Percentiles rank a stretch among this genome's conserved stretches.
Evolutionary conservation across 2,113 vertebrate species (phyloP).

Genomic region (Chaetops frenatus): DNA sequence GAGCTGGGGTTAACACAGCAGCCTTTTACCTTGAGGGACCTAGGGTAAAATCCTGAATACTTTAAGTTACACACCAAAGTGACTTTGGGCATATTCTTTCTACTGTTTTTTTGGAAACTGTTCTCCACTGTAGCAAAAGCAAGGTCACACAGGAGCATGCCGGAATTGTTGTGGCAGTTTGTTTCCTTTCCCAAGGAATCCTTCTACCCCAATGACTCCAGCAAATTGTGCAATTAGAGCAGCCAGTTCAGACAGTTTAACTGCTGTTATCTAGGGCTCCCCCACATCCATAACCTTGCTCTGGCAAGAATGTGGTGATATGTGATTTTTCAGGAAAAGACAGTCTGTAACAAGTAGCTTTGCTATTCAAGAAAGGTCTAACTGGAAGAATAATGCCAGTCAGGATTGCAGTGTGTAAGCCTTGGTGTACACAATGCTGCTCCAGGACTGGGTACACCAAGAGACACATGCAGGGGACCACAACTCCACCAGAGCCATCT

Average conservation of each 20-base stretch:
- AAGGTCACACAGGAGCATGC: not conserved
- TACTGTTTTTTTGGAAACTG: not conserved
- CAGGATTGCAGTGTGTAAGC: not conserved
- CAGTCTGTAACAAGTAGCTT: not conserved
- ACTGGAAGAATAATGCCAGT: not conserved
- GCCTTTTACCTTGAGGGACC: not conserved
- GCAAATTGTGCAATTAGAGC: not conserved
- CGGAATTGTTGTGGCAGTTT: not conserved
- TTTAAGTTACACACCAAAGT: not conserved
- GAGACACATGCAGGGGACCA: not conserved
- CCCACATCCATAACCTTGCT: not conserved
- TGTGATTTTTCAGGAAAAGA: not conserved
- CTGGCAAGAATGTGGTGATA: not conserved
- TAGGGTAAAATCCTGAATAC: not conserved
- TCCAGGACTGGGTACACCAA: not conserved
- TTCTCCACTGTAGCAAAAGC: not conserved
- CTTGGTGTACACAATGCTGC: rapidly evolving
- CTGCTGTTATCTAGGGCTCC: not conserved
- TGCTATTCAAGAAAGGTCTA: not conserved
- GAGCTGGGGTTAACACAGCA: not conserved
- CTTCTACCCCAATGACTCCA: not conserved
- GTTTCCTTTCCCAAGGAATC: not conserved
- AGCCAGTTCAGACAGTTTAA: not conserved
- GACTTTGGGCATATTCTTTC: not conserved
- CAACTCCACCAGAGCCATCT: not conserved